Evolutionary conservation across 2,888 invertebrate genomes (phyloP), one percentile per base, ranked within the genome.

Genomic region (Dolomedes plantarius): DNA sequence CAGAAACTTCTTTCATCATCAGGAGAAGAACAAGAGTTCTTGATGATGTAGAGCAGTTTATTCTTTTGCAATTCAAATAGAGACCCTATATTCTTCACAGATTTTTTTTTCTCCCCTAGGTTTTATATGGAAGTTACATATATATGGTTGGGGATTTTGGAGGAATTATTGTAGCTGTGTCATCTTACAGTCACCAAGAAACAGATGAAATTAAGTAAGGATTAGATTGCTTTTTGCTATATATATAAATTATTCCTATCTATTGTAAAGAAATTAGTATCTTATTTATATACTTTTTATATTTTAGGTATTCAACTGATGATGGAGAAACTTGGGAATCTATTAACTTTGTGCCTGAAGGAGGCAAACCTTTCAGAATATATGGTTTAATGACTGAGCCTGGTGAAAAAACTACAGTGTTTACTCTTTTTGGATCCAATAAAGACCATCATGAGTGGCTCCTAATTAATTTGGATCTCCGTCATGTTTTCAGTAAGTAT

Each of bases 321-420:
- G 96, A 97, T 91, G 97, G 97, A 39, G 94, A 95, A 90, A 94
- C 93, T 23, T 97, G 97, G 97, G 93, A 94, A 81, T 93, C 93
- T 36, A 94, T 94, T 90, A 92, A 93, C 91, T 94, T 94, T 90
- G 32, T 75, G 7, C 62, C 69, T 27, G 65, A 81, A 16, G 95
- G 95, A 90, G 77, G 94, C 32, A 93, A 94, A 86, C 94, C 95
- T 91, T 93, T 97, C 16, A 93, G 95, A 77, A 94, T 97, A n/a
- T 96, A 97, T 91, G 97, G 97, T 9, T 91, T 97, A 23, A 96
- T 97, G 95, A 97, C 97, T 0, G 97, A 97, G 90, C 97, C 97
- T 0, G 97, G 97, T n/a, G 96, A 97, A 91, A 97, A 96, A 90
- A 96, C 97, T 0, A 96, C 97, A 0, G 94, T 96, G 0, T 97